Conservation (phyloP, 2,888 invertebrate species). For the Diplazon laetatorius region DNA sequence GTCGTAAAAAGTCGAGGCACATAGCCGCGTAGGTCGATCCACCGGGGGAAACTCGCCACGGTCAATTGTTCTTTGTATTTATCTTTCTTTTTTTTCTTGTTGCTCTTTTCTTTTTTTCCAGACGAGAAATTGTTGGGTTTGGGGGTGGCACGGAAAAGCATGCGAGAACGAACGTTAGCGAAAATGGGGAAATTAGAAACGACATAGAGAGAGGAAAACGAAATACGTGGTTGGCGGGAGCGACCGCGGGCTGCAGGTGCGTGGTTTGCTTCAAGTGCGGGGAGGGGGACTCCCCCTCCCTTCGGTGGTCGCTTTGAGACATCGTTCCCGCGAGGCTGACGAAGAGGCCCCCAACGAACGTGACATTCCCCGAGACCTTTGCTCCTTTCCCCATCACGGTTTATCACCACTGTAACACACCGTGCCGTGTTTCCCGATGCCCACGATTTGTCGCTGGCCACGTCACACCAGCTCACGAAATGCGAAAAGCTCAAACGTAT, state of each 20-base stretch:
- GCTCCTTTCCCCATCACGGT: conserved; percentile 56
- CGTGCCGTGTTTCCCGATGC: conserved; percentile 21
- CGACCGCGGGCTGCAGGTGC: conserved; percentile 68
- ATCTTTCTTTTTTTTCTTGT: too few species aligned
- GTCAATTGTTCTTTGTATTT: too few species aligned
- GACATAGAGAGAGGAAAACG: conserved; percentile 19
- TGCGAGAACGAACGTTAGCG: conserved; percentile 14
- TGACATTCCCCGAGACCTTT: conserved; percentile 78
- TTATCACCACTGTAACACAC: conserved; percentile 29
- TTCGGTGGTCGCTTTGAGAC: conserved; percentile 81
- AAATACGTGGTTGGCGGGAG: conserved; percentile 25
- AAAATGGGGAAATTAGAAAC: conserved; percentile 15
- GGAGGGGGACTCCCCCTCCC: conserved; percentile 77
- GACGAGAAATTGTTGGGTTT: conserved; percentile 20
- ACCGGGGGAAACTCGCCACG: conserved; percentile 65
- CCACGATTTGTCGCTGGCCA: conserved; percentile 50
- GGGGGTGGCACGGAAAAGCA: not conserved
- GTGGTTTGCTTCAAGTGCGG: conserved; percentile 63
- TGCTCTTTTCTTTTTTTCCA: too few species aligned
- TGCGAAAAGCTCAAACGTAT: conserved; percentile 20
- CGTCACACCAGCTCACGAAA: conserved; percentile 12
- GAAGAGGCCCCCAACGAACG: conserved; percentile 70
- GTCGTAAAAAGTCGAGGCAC: conserved; percentile 62
- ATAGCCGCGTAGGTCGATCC: conserved; percentile 69
- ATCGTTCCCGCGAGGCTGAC: conserved; percentile 79